phyloP scores from a whole-genome alignment of 2,888 invertebrate genomes.

The Desoria tigrina region DNA sequence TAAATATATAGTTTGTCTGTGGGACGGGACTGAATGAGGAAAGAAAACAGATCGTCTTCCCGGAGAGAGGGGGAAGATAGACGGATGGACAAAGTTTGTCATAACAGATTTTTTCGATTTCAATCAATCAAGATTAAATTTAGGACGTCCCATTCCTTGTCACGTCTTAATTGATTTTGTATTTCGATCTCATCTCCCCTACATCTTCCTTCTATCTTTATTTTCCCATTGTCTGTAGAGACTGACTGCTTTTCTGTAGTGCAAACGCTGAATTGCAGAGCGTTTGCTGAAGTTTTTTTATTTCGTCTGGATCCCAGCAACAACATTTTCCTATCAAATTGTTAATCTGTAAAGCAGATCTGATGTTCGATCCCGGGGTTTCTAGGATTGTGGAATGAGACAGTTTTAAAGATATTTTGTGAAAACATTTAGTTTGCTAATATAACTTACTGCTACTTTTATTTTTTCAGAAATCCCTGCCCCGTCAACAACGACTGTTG shows the following conservation, averaged over 20 bases:
- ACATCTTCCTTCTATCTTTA: slow-evolving; percentile 12
- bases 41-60: too few relatives aligned
- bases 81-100: slow-evolving; percentile 45
- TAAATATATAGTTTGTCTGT: not conserved
- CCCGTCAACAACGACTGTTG: slow-evolving; percentile 70
- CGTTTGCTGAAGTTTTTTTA: too few relatives aligned
- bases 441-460: too few relatives aligned
- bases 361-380: too few relatives aligned
- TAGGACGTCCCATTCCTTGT: slow-evolving; percentile 50
- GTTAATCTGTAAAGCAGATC: too few relatives aligned
- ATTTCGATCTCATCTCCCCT: slow-evolving; percentile 38
- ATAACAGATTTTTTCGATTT: slow-evolving; percentile 53
- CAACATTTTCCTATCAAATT: too few relatives aligned
- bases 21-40: not conserved
- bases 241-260: not conserved
- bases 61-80: slow-evolving; percentile 17
- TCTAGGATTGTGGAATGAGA: too few relatives aligned
- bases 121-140: slow-evolving; percentile 54
- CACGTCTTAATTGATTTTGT: slow-evolving; percentile 52
- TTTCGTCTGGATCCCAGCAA: too few relatives aligned
- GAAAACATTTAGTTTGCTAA: too few relatives aligned
- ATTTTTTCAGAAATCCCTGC: slow-evolving; percentile 77
- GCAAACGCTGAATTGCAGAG: too few relatives aligned
- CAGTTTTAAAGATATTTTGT: too few relatives aligned
- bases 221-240: not conserved